These are phyloP conservation scores for Sisyra nigra DNA, from an alignment of 2,888 invertebrate genomes.

Conservation along the genomic window DNA sequence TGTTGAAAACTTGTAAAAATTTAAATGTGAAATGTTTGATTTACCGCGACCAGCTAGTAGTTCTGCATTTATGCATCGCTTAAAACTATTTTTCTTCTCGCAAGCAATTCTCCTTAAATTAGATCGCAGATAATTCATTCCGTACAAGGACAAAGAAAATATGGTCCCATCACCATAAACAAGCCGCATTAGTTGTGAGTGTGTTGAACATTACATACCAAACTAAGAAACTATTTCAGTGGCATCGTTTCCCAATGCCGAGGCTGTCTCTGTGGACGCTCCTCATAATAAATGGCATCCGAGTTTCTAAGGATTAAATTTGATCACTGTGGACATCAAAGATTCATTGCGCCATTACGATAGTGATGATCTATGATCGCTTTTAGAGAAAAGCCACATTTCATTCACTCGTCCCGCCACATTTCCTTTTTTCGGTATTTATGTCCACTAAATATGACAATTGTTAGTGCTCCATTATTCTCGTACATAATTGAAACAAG, in stretches of 20 bases:
- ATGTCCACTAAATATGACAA: not conserved
- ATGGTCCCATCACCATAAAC: conserved; percentile 1
- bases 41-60: too few species aligned
- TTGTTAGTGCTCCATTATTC: not conserved
- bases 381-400: conserved; percentile 25
- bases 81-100: too few species aligned
- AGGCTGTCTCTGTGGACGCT: too few species aligned
- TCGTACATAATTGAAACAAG: not conserved
- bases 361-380: conserved; percentile 27
- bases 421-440: too few species aligned
- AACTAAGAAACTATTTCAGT: too few species aligned
- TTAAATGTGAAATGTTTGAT: too few species aligned
- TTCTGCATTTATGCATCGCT: too few species aligned
- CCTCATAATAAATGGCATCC: conserved; percentile 20
- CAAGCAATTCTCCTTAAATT: too few species aligned
- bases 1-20: too few species aligned
- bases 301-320: conserved; percentile 30
- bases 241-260: too few species aligned
- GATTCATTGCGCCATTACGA: conserved; percentile 33
- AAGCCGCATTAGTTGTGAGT: conserved; percentile 2
- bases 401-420: conserved; percentile 9
- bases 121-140: too few species aligned
- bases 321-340: conserved; percentile 31
- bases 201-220: not conserved
- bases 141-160: too few species aligned